phyloP scores from a whole-genome alignment of 2,888 invertebrate species.

The Hartigia nigra region DNA sequence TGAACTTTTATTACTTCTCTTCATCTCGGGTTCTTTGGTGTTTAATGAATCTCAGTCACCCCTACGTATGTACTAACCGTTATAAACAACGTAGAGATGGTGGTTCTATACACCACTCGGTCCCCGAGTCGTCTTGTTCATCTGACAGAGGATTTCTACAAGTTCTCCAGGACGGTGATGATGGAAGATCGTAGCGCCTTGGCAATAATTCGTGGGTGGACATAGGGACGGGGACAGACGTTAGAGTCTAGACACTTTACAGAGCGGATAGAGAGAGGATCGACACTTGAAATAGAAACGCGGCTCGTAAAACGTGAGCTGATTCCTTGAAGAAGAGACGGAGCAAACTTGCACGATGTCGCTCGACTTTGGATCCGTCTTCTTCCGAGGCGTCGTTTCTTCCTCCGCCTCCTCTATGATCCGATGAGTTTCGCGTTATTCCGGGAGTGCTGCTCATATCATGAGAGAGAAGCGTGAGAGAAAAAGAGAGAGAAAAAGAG shows the following conservation, averaged over 20 bases:
- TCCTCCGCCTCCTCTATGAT: background rate
- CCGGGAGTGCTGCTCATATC: background rate
- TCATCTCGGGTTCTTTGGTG: background rate
- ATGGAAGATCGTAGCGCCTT: background rate
- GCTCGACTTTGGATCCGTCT: background rate
- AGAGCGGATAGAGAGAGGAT: background rate
- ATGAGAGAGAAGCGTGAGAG: too few species aligned
- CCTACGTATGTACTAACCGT: background rate
- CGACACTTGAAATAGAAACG: background rate
- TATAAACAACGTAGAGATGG: background rate
- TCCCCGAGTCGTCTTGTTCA: background rate
- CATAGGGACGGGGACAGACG: background rate
- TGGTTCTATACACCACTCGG: background rate
- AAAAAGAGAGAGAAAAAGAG: too few species aligned
- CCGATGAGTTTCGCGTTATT: background rate
- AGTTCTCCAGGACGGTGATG: background rate
- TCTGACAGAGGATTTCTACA: background rate
- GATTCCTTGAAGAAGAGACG: background rate
- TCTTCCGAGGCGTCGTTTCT: background rate
- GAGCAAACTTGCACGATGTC: background rate
- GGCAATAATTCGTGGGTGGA: background rate
- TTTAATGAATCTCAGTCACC: background rate
- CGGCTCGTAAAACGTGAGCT: background rate
- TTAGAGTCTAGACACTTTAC: background rate
- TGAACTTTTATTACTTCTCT: slow-evolving; percentile 1